Conservation (phyloP, 2,113 vertebrate species). For the Dinomys branickii region DNA sequence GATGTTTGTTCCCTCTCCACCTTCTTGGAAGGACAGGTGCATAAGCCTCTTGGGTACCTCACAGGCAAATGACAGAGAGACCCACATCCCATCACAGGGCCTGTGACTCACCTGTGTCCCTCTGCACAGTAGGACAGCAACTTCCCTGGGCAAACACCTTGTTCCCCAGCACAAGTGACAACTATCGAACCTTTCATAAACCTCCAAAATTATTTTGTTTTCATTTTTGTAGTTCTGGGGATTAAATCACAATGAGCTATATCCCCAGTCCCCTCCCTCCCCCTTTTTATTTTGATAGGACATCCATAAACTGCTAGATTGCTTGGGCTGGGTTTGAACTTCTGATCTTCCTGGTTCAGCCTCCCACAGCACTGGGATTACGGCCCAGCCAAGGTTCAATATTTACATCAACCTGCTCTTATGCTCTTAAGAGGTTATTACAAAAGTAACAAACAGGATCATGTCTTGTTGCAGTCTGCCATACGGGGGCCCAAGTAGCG, state of each 20-base stretch:
- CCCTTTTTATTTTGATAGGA: neutral
- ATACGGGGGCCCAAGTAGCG: too few species aligned
- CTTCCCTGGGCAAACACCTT: neutral
- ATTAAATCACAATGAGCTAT: neutral
- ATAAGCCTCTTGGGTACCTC: neutral
- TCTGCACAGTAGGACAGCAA: neutral
- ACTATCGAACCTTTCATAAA: neutral
- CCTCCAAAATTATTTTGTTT: neutral
- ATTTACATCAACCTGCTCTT: neutral
- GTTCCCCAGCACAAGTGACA: neutral
- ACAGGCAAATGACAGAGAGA: neutral
- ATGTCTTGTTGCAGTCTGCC: neutral
- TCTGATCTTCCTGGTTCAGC: neutral
- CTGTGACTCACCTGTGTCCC: fast-evolving
- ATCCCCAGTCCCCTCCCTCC: neutral
- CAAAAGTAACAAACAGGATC: neutral
- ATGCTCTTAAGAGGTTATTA: neutral
- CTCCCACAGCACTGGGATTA: neutral
- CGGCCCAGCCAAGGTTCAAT: neutral
- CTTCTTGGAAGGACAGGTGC: neutral
- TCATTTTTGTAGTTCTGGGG: neutral
- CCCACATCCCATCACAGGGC: neutral
- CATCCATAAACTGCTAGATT: neutral
- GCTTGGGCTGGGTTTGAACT: neutral
- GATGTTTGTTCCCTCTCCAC: neutral